Evolutionary conservation across 2,888 invertebrate species (phyloP).

Genomic region (Epirrhoe alternata): DNA sequence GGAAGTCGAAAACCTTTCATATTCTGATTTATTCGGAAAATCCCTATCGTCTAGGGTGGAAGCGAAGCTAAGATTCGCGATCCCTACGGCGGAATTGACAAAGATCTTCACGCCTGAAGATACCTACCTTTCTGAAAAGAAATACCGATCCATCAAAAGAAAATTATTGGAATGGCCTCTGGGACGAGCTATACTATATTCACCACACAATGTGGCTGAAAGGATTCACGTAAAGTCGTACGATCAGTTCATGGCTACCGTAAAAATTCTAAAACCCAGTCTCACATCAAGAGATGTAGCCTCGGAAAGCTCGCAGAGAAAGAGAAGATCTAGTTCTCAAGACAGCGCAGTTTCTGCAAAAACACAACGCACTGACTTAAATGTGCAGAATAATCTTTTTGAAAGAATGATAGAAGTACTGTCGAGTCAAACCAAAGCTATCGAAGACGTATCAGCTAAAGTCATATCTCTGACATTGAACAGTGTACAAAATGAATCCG

Average conservation of each 20-base stretch:
- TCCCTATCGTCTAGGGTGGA: conserved; percentile 1
- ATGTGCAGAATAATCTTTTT: neutral
- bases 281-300: no score
- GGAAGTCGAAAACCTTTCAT: neutral
- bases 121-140: conserved; percentile 5
- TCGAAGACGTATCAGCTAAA: no score
- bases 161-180: conserved; percentile 5
- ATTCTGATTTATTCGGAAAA: neutral
- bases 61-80: conserved; percentile 9
- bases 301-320: no score
- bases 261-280: no score
- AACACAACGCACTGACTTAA: no score
- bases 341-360: no score
- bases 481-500: no score
- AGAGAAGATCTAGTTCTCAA: no score
- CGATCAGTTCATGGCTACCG: no score
- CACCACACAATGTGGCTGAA: neutral
- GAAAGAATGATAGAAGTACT: neutral
- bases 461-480: no score
- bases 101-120: neutral
- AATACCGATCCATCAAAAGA: conserved; percentile 7
- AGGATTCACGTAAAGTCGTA: neutral
- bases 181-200: neutral
- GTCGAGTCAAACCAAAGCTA: neutral
- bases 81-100: conserved; percentile 5